phyloP scores from a whole-genome alignment of 2,113 vertebrate species.

The Isurus oxyrinchus region DNA sequence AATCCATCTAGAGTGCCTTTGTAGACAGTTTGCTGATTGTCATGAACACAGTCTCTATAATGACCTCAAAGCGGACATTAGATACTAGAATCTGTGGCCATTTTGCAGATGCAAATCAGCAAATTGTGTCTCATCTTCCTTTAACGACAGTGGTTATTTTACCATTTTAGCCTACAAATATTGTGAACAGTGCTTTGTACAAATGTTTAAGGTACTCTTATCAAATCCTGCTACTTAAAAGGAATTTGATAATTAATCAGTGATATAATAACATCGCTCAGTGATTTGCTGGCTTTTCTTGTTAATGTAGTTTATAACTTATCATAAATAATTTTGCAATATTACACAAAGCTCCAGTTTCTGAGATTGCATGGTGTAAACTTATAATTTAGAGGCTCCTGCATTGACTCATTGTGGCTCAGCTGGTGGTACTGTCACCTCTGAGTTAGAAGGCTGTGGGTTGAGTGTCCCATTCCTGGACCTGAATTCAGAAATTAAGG shows the following conservation, averaged over 20 bases:
- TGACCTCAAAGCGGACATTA: neutral
- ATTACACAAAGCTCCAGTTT: neutral
- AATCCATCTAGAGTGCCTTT: neutral
- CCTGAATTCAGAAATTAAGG: too few relatives aligned
- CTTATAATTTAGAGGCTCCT: neutral
- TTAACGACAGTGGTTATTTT: neutral
- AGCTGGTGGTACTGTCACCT: too few relatives aligned
- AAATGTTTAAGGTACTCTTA: neutral
- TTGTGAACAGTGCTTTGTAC: neutral
- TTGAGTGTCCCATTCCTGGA: too few relatives aligned
- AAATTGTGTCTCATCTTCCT: neutral
- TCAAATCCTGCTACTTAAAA: neutral
- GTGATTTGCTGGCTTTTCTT: neutral
- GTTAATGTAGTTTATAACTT: neutral
- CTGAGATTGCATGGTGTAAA: neutral
- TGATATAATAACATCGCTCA: neutral
- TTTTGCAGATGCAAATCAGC: neutral
- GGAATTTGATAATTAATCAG: neutral
- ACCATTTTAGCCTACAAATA: too few relatives aligned
- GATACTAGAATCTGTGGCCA: neutral
- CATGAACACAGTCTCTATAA: neutral
- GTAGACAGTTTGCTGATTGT: neutral
- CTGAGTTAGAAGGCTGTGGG: too few relatives aligned
- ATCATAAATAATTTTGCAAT: neutral
- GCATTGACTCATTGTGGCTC: neutral